phyloP scores from a whole-genome alignment of 2,888 invertebrate genomes.

The Pelosia muscerda region DNA sequence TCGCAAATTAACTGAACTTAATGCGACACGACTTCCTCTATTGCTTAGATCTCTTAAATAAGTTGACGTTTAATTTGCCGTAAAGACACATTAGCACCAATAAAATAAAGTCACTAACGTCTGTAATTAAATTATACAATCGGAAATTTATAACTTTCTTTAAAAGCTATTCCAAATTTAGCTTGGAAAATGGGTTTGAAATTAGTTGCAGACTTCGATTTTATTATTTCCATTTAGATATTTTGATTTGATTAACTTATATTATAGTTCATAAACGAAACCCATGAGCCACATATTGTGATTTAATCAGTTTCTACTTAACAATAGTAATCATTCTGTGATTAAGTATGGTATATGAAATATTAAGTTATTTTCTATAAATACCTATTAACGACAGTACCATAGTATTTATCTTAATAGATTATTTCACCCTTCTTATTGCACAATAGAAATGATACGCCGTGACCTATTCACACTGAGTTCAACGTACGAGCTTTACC shows the following conservation, averaged over 20 bases:
- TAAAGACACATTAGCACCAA: slow-evolving; percentile 1
- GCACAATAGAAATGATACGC: slow-evolving; percentile 18
- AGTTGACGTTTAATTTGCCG: slow-evolving; percentile 29
- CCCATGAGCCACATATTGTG: too few species aligned
- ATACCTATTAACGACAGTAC: neutral
- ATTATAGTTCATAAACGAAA: too few species aligned
- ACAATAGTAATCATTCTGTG: neutral
- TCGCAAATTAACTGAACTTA: slow-evolving; percentile 6
- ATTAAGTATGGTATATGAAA: neutral
- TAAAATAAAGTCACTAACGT: neutral
- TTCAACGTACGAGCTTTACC: slow-evolving; percentile 48
- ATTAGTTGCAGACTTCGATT: neutral
- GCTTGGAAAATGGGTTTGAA: neutral
- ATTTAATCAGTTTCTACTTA: neutral
- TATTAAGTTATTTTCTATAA: neutral
- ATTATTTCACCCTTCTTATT: neutral
- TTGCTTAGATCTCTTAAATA: slow-evolving; percentile 24
- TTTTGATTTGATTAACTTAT: too few species aligned
- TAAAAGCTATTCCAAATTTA: neutral
- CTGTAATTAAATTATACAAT: slow-evolving; percentile 1
- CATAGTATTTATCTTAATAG: neutral
- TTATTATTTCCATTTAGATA: neutral
- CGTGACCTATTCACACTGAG: slow-evolving; percentile 41
- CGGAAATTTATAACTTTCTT: neutral
- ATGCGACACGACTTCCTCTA: slow-evolving; percentile 11